Evolutionary conservation across 2,888 invertebrate genomes (phyloP).

Genomic region (Fissipunctia ypsillon): DNA sequence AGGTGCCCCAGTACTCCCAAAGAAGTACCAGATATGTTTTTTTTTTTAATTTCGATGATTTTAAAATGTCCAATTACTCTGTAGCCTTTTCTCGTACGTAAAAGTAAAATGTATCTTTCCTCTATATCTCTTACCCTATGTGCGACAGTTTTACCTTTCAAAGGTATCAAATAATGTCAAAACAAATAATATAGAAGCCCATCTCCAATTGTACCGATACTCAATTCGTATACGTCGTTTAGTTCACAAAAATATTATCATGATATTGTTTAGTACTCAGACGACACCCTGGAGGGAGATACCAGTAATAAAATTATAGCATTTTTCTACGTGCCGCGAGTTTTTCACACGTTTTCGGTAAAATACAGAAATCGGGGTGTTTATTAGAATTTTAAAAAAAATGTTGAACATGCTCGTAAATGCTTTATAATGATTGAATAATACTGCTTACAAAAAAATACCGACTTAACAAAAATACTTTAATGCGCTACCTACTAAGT

Average conservation of each 20-base stretch:
- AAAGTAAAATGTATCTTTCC: no score
- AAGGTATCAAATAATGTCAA: constrained; percentile 22
- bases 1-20: no score
- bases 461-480: no score
- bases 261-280: constrained; percentile 54
- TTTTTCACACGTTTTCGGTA: constrained; percentile 29
- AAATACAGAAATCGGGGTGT: constrained; percentile 9
- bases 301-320: constrained; percentile 58
- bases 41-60: not conserved
- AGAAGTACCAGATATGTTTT: not conserved
- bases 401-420: not conserved
- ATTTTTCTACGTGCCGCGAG: constrained; percentile 55
- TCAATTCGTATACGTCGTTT: constrained; percentile 35
- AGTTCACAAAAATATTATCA: constrained; percentile 35
- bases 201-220: constrained; percentile 13
- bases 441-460: no score
- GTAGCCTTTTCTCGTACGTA: not conserved
- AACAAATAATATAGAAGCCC: constrained; percentile 29
- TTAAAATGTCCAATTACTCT: not conserved
- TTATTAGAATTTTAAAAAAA: not conserved
- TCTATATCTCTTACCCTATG: no score
- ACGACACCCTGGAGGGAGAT: constrained; percentile 63
- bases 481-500: no score
- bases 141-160: constrained; percentile 20
- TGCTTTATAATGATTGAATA: not conserved